Base-by-base conservation (phyloP, 2,113 vertebrate genomes). In the Ploceus nigricollis region DNA sequence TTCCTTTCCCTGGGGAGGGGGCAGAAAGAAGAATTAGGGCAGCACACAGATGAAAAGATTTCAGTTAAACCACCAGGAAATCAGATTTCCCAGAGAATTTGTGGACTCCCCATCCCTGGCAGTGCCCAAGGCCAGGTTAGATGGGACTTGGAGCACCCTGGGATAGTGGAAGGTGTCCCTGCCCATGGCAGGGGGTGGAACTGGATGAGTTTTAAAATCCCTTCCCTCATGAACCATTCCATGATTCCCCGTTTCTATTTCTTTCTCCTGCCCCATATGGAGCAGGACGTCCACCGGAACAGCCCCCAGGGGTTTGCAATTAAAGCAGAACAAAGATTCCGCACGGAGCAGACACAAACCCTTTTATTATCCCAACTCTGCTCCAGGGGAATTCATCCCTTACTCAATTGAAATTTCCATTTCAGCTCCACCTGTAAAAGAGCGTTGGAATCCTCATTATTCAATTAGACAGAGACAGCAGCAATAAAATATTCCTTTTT, bases 381-480 rank as follows among this genome's bases (percentile, higher is more conserved):
- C 71, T 93, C 69, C 44, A 2, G 82, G 79, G 76, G 61, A 86
- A 77, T 25, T 44, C 50, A 35, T 53, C 83, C 89, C 87, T 64
- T 14, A 35, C 89, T 94, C 81, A 76, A 61, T 7, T 31, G 60
- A 57, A 81, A 68, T 79, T 93, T 72, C 78, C 75, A 54, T 66
- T 79, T 71, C 91, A 39, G 40, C 91, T 58, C 39, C 80, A 91
- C 92, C 93, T 94, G 90, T 79, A 92, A 91, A 93, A 88, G 64
- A 92, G 72, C 18, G 0, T 33, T 60, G 72, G 64, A 50, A 89
- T 78, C 65, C 76, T 88, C 87, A 61, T 91, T 86, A 96, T 97
- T 97, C 97, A 96, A 96, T 97, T 95, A 97, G 68, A 82, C 89
- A 85, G 65, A 75, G 78, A 78, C 72, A 54, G 42, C 44, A 40